Percentiles rank a stretch among this genome's conserved stretches.
These are phyloP conservation scores for Gerosis bhagava DNA, from an alignment of 2,888 invertebrate species.

Conservation along the genomic window DNA sequence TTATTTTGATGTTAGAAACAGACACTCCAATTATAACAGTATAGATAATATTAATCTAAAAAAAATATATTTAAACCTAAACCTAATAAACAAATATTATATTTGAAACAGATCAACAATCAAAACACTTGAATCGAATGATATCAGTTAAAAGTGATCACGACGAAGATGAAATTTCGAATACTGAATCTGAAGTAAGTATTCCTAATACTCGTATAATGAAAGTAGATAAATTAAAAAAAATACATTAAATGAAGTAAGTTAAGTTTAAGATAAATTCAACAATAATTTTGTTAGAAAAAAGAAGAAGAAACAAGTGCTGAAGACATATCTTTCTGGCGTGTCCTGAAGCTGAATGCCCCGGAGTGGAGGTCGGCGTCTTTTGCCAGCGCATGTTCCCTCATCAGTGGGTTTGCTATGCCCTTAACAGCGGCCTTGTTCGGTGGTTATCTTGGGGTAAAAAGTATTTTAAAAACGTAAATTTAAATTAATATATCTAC, in stretches of 20 bases:
- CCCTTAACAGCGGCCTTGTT: slow-evolving; percentile 88
- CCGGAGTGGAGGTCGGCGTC: slow-evolving; percentile 86
- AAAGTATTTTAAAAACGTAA: too few species aligned
- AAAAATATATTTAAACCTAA: too few species aligned
- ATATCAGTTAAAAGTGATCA: slow-evolving; percentile 56
- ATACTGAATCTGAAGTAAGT: slow-evolving; percentile 16
- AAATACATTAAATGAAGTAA: too few species aligned
- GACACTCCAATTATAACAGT: too few species aligned
- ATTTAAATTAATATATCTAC: too few species aligned
- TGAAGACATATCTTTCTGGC: slow-evolving; percentile 61
- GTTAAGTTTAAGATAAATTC: too few species aligned
- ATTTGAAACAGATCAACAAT: slow-evolving; percentile 15
- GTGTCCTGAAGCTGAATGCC: slow-evolving; percentile 82
- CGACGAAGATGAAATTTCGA: slow-evolving; percentile 56
- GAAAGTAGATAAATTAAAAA: not conserved
- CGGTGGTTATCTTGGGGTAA: slow-evolving; percentile 87
- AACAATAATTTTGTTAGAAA: slow-evolving; percentile 39
- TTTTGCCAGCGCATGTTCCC: slow-evolving; percentile 83
- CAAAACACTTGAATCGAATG: slow-evolving; percentile 41
- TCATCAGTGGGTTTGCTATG: slow-evolving; percentile 87
- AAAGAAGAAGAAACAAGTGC: slow-evolving; percentile 41
- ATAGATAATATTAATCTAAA: too few species aligned
- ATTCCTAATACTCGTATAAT: not conserved
- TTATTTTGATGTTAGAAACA: too few species aligned
- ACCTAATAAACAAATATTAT: too few species aligned